Conservation (phyloP, 1,140 invertebrate genomes). For the Stegodyphus dumicola region DNA sequence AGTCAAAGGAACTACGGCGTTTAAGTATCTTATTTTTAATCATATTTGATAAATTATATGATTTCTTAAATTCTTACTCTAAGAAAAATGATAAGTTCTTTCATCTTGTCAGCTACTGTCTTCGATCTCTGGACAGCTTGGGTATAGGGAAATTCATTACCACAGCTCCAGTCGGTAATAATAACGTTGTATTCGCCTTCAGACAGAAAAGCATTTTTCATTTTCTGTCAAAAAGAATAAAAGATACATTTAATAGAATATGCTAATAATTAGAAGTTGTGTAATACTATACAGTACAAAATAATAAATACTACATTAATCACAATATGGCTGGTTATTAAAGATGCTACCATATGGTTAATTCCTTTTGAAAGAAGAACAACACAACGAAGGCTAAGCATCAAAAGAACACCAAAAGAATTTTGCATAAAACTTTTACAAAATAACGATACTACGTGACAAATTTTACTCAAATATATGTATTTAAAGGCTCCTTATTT, state of each 20-base stretch:
- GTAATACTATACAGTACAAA: neutral
- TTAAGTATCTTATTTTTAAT: too few relatives aligned
- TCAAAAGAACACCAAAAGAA: too few relatives aligned
- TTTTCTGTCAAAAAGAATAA: neutral
- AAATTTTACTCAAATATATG: too few relatives aligned
- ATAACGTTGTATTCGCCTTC: slow-evolving; percentile 67
- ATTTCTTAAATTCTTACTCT: neutral
- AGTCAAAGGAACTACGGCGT: too few relatives aligned
- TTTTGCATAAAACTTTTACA: too few relatives aligned
- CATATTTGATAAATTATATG: too few relatives aligned
- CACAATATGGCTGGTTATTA: neutral
- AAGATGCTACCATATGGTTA: neutral
- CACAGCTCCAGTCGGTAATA: slow-evolving; percentile 68
- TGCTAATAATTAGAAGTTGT: neutral
- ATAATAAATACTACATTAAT: neutral
- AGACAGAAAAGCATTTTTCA: slow-evolving; percentile 51
- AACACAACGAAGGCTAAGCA: neutral
- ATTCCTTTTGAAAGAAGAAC: neutral
- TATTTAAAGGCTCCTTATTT: too few relatives aligned
- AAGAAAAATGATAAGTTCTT: slow-evolving; percentile 68
- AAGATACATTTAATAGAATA: neutral
- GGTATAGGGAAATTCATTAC: slow-evolving; percentile 71
- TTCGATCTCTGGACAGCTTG: slow-evolving; percentile 75
- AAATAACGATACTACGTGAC: too few relatives aligned
- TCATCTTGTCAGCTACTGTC: slow-evolving; percentile 74